Base-by-base conservation (phyloP, 2,888 invertebrate genomes). In the Morpho deidamia region DNA sequence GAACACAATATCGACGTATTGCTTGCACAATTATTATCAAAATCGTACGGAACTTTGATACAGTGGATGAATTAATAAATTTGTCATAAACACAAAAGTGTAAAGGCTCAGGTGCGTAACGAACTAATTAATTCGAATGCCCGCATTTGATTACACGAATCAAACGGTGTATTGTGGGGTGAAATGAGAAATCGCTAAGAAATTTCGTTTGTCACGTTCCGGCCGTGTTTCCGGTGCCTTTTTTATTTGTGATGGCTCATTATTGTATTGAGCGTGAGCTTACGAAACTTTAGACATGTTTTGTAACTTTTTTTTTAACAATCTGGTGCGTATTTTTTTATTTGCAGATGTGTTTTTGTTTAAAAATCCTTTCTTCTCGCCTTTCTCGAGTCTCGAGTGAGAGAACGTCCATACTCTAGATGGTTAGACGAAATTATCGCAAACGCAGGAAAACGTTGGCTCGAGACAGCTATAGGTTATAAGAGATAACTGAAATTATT, bases 71-170 rank as follows among this genome's bases (percentile, higher is more conserved):
- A 39, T 44, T 40, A 52, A 43, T 47, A 32, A 56, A 41, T 45
- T 59, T 68, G 70, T 55, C 37, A 32, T 39, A 58, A 53, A 75
- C 73, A 78, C 69, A 69, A 69, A 74, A 76, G 72, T 73, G 73
- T 76, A 76, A 77, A 75, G 64, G 85, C 87, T 89, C 89, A 89
- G 89, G 89, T 88, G 89, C 85, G 80, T 83, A 86, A 83, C 87
- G 65, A 87, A 87, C 84, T 87, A 87, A 88, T 89, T 89, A 89
- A 86, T 86, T 86, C 68, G 74, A 83, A 85, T 81, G 84, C 86
- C 86, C 88, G 83, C 87, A 87, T 89, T 88, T 89, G 87, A 88
- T 87, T 89, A 87, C 83, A 83, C 87, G 85, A 88, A 89, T 88
- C 89, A 87, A 88, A 88, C 81, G 81, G 81, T 82, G 70, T 78